Evolutionary conservation across 2,797 vertebrate species (phyloP).

Genomic region (Coilia nasus): DNA sequence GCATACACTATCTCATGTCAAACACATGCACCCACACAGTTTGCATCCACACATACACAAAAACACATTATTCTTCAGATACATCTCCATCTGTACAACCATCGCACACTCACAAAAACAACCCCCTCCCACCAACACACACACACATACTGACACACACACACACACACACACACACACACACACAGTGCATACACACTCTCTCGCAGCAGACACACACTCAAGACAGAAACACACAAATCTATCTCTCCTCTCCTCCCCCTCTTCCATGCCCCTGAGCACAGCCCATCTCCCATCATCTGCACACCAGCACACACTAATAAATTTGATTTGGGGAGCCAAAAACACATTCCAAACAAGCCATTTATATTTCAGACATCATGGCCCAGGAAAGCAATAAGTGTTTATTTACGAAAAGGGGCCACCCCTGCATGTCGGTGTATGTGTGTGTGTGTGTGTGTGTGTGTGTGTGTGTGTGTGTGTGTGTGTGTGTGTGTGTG

Average conservation of each 20-base stretch:
- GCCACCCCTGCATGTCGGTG: not conserved
- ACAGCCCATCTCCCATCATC: slow-evolving; percentile 64
- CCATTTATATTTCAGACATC: slow-evolving; percentile 31
- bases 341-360: slow-evolving; percentile 44
- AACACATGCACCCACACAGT: too few relatives aligned
- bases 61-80: too few relatives aligned
- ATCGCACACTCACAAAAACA: not conserved
- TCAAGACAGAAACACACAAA: not conserved
- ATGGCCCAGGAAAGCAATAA: slow-evolving; percentile 14
- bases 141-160: not conserved
- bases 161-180: not conserved
- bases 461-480: not conserved
- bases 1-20: too few relatives aligned
- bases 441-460: too few relatives aligned
- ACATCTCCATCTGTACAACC: not conserved
- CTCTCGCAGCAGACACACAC: not conserved
- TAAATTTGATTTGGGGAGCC: slow-evolving; percentile 63
- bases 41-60: too few relatives aligned
- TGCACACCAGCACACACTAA: slow-evolving; percentile 59
- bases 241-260: slow-evolving; percentile 50
- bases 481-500: slow-evolving; percentile 15
- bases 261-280: slow-evolving; percentile 57
- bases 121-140: not conserved
- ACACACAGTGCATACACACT: not conserved
- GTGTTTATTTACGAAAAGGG: slow-evolving; percentile 6